Evolutionary conservation across 1,140 invertebrate species (phyloP), one percentile per base, ranked within the genome.

Genomic region (Euglossa dilemma): DNA sequence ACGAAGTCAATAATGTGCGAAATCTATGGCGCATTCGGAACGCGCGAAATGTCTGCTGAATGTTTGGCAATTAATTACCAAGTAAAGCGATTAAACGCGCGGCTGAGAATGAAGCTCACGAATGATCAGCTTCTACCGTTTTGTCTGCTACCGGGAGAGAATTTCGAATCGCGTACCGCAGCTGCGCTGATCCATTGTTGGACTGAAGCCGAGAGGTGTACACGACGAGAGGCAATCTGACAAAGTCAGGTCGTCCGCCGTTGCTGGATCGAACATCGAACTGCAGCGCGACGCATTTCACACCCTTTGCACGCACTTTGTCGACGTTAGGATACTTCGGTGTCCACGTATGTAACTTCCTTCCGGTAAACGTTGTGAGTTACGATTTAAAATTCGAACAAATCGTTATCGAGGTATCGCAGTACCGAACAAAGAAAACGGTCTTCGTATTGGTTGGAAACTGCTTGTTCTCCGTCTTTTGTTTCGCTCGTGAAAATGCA

Each of bases 211-310:
- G 80, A 78, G 66, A 63, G 63, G 78, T 73, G 83, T 69, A 57
- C 36, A 59, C 74, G 85, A 64, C 52, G 80, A 86, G 84, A 86
- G 74, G 79, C 74, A 67, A 83, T 83, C 66, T 64, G 79, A 84
- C 85, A 67, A 67, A 70, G 80, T 87, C 85, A 83, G 84, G 63
- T 78, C 75, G 74, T 69, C 66, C 80, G 85, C 71, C 85, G 86
- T 70, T 81, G 76, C 80, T 71, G 86, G 86, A 87, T 87, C 86
- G 86, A 87, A 86, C 86, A 79, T 87, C 86, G 86, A 87, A 87
- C 86, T 84, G 85, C 86, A 77, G 76, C 64, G 81, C 84, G 86
- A 81, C 86, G 86, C 82, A 83, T 77, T 87, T 87, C 85, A 87
- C 86, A 87, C 86, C 85, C 86, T 81, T 77, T 71, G 57, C 67